Conservation (phyloP, 2,113 vertebrate genomes). For the Leptosomus discolor region DNA sequence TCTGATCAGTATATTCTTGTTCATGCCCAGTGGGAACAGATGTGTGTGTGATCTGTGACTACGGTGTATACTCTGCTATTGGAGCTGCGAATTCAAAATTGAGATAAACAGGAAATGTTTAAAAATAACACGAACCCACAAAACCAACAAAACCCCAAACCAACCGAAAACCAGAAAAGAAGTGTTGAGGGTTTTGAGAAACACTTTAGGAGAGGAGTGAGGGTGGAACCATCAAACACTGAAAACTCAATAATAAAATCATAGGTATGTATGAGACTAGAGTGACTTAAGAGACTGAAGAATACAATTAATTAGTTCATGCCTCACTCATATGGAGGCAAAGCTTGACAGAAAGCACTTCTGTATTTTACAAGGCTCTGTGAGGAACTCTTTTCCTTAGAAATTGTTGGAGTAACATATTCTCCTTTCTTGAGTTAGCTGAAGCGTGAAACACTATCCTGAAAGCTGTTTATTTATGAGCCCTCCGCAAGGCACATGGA, state of each 20-base stretch:
- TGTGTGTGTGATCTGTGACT: neutral
- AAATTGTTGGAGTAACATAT: neutral
- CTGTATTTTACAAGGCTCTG: neutral
- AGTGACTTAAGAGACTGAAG: fast-evolving
- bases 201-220: neutral
- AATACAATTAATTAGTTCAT: neutral
- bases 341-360: neutral
- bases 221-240: neutral
- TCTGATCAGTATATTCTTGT: neutral
- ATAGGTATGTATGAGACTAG: neutral
- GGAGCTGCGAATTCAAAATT: neutral
- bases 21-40: neutral
- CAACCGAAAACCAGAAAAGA: neutral
- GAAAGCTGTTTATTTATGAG: slow-evolving; percentile 44
- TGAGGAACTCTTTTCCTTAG: neutral
- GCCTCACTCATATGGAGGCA: neutral
- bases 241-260: neutral
- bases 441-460: slow-evolving; percentile 42
- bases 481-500: neutral
- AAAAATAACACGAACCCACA: neutral
- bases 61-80: neutral
- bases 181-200: neutral
- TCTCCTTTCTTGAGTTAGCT: slow-evolving; percentile 3
- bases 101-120: neutral
- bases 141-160: neutral